Conservation (phyloP, 2,797 vertebrate species). For the Eidolon dupreanum region DNA sequence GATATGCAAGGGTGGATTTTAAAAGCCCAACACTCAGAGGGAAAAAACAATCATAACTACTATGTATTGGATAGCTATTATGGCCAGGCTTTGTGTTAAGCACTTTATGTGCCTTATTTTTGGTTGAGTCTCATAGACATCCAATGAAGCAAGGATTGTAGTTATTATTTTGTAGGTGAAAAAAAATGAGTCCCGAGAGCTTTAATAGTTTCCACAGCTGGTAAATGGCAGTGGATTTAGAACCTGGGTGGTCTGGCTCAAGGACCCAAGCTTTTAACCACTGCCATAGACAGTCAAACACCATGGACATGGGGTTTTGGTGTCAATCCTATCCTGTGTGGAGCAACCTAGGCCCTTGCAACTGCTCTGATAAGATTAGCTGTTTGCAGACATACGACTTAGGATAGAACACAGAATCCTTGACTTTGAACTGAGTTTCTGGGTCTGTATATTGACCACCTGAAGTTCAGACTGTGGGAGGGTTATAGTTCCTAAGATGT, state of each 20-base stretch:
- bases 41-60: neutral
- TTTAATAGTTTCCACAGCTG: neutral
- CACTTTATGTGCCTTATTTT: slow-evolving; percentile 55
- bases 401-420: neutral
- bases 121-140: neutral
- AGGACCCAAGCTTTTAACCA: neutral
- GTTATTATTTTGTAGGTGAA: slow-evolving; percentile 26
- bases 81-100: slow-evolving; percentile 42
- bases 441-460: neutral
- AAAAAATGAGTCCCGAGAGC: slow-evolving; percentile 21
- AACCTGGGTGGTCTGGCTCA: neutral
- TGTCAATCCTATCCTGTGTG: neutral
- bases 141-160: neutral
- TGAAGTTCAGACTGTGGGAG: neutral
- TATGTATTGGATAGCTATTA: neutral
- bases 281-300: neutral
- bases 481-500: neutral
- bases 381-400: neutral
- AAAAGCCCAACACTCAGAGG: neutral
- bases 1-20: neutral
- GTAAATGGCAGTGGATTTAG: slow-evolving; percentile 10
- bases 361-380: neutral
- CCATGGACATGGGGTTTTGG: neutral
- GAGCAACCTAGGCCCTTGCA: neutral
- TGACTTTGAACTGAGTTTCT: neutral